Base-by-base conservation (phyloP, 2,888 invertebrate species). In the Cryptophagus acutangulus region DNA sequence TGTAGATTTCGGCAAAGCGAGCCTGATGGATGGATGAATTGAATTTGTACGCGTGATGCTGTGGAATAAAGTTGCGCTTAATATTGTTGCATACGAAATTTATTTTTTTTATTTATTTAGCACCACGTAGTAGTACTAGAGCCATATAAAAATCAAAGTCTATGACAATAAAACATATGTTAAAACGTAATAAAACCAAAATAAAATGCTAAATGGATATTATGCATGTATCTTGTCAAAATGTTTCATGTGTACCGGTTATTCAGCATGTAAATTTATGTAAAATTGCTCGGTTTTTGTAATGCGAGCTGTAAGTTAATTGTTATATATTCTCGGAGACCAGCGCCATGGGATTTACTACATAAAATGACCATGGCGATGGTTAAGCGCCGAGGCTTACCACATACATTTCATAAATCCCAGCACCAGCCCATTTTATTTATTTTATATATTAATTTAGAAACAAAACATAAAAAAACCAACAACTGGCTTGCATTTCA, bases 251-350 rank as follows among this genome's bases (percentile, higher is more conserved):
- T 13, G 49, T 47, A 57, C 60, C 58, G 61, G 59, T 64, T 62
- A 58, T 59, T 63, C 58, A 48, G 45, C 57, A 66, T 67, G 67
- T 59, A 66, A 66, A 67, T 67, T 62, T 67, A 67, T 67, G 67
- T 64, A 65, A 66, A 67, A 62, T 55, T 58, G 48, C 49, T 48
- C 58, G 57, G 58, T 62, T 65, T 65, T 64, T 64, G 63, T 61
- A 57, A 59, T 57, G 57, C 54, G 54, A 58, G 54, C 58, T 58
- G 55, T 31, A 56, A 62, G 55, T 64, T 66, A 65, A 65, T 66
- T 65, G 65, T 66, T 66, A 60, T 61, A 59, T 62, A 61, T 63
- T 55, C 57, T 48, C 49, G 49, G 44, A 40, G 42, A 39, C 33
- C 29, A 54, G 34, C 40, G 54, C 47, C 53, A 49, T 49, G 50